Evolutionary conservation across 35 echinoderm and acorn worm genomes (phyloP), one percentile per base, ranked within the genome.

Genomic region (Acanthaster planci): DNA sequence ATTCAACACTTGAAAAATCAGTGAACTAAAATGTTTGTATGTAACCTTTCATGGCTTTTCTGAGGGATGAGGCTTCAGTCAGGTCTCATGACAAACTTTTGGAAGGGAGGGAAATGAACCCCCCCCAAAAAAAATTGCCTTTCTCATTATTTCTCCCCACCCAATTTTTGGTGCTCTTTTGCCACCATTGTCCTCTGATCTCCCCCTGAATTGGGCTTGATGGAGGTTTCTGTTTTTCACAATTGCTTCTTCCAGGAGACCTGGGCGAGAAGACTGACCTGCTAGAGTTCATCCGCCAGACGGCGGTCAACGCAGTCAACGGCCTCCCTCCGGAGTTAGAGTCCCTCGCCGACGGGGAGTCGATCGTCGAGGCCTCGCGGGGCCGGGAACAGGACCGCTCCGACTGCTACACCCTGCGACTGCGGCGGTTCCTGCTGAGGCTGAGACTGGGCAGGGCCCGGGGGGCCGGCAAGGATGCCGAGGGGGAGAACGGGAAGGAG

Each of bases 231-330:
- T 47, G n/a, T 47, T 47, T 12, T 47, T 47, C 4, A 47, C 12
- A 6, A 12, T 47, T 12, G 30, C 29, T 12, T 14, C 30, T 72
- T 72, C 34, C 64, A 72, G 64, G 23, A 35, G 23, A 72, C 34
- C 34, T 72, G 64, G 30, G 64, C 34, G 64, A 72, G 30, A 72
- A 72, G 34, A 15, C 26, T 14, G 64, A 72, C 34, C 26, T 72
- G 64, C 64, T 72, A 2, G 64, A 72, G 23, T 72, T 31, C n/a
- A 1, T 72, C 64, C 64, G 64, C 64, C 64, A 72, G 23, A 72
- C 18, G 14, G 18, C 23, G 3, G n/a, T 72, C 34, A 72, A 8
- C 34, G 14, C 64, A 19, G 34, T 19, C 64, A 29, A 72, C 29
- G 29, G 34, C 23, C 64, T 72, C 34, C 64, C 64, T 26, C 30